Evolutionary conservation across 2,797 vertebrate genomes (phyloP), one percentile per base, ranked within the genome.

Genomic region (Pelodytes ibericus): DNA sequence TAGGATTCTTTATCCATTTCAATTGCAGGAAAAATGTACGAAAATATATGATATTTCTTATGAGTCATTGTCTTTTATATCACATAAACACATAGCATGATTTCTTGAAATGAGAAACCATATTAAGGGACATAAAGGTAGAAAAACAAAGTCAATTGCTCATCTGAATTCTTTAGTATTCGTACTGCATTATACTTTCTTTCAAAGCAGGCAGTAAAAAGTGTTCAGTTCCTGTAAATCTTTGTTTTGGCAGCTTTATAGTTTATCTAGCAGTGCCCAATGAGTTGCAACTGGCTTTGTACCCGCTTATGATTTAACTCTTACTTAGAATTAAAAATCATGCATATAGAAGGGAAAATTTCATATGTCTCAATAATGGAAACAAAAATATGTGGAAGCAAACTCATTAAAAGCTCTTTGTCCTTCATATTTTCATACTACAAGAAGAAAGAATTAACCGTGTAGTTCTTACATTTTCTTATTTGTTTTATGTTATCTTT

Each of bases 271-370:
- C 80, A 31, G 79, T 83, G 81, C 80, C 77, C 62, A 74, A 76
- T 85, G 82, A 79, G 79, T 78, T 84, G 77, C 84, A 81, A 83
- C 81, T 77, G 80, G 78, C 72, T 80, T 77, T 85, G 79, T 73
- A 77, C 79, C 75, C 81, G 73, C 82, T 84, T 85, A 86, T 83
- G 20, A 78, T 44, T 79, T 69, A 73, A 73, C 62, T 62, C 62
- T 68, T 74, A 33, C 15, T 44, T 58, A 73, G 29, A 27, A 30
- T 24, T 53, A 39, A n/a, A n/a, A 27, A 41, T 27, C 6, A 24
- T 26, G n/a, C 36, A 25, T 59, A 3, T 26, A 41, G 20, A 66
- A 24, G 58, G 53, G 57, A 66, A 5, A 27, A 22, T 51, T 16
- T 71, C 27, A 30, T 27, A 33, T 18, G 24, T 53, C 20, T 11